Evolutionary conservation across 2,888 invertebrate species (phyloP).

Genomic region (Pseudococcus jackbeardsleyi): DNA sequence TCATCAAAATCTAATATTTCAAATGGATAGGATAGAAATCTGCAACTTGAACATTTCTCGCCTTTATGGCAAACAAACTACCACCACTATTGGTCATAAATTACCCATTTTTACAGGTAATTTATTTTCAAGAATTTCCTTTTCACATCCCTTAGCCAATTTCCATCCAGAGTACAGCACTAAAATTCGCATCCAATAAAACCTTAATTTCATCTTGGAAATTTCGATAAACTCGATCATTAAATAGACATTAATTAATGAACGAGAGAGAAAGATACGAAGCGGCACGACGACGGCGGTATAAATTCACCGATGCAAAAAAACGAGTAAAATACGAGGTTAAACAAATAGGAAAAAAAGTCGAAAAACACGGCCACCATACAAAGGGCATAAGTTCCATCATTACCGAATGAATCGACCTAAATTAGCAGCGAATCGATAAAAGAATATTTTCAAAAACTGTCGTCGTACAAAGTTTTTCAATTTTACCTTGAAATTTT

Average conservation of each 20-base stretch:
- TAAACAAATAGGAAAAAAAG: conserved; percentile 17
- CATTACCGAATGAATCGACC: conserved; percentile 8
- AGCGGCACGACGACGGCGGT: neutral
- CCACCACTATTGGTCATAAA: neutral
- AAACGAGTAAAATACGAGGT: neutral
- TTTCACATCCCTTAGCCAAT: neutral
- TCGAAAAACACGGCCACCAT: neutral
- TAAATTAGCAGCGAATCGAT: conserved; percentile 26
- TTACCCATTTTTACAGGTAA: conserved; percentile 2
- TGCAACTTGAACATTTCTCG: neutral
- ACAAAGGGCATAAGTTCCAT: conserved; percentile 13
- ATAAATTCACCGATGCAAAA: neutral
- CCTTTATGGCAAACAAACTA: neutral
- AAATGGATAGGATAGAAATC: neutral
- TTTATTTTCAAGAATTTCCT: neutral
- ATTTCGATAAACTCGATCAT: conserved; percentile 15
- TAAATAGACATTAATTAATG: conserved; percentile 12
- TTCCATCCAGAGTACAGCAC: neutral
- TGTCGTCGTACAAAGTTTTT: neutral
- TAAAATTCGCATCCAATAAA: conserved; percentile 12
- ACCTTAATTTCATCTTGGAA: neutral
- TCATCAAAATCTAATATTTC: no score
- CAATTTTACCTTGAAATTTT: conserved; percentile 4
- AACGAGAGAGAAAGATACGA: neutral
- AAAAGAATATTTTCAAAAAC: conserved; percentile 27